These are phyloP conservation scores for Luscinia megarhynchos DNA, from an alignment of 2,797 vertebrate genomes.

Conservation along the genomic window DNA sequence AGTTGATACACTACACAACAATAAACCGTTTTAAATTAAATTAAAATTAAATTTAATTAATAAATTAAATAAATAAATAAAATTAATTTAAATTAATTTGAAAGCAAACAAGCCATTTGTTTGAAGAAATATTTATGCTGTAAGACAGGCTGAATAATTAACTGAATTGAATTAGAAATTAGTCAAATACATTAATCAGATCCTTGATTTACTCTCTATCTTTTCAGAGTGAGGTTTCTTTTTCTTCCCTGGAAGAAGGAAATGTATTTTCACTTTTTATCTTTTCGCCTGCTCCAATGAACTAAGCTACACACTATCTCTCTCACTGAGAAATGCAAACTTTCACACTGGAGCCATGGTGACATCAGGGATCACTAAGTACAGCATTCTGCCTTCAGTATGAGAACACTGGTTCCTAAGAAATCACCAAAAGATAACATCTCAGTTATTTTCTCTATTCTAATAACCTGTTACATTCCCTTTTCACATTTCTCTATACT, in stretches of 20 bases:
- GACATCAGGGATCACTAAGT: background rate
- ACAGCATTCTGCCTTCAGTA: background rate
- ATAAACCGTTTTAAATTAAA: rapidly evolving
- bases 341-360: background rate
- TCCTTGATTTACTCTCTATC: background rate
- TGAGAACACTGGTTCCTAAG: background rate
- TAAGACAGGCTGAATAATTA: background rate
- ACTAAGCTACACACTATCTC: background rate
- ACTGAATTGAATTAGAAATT: background rate
- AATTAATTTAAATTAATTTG: background rate
- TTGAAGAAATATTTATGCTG: background rate
- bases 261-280: background rate
- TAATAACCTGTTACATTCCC: background rate
- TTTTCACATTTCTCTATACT: background rate
- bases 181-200: background rate
- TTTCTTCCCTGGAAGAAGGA: background rate
- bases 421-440: background rate
- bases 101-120: background rate
- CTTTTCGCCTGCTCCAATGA: background rate
- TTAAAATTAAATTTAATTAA: background rate
- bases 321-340: background rate
- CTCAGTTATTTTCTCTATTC: background rate
- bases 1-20: background rate
- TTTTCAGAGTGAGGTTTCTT: background rate
- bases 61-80: no score